Percentiles rank a stretch among this genome's conserved stretches.
phyloP scores from a whole-genome alignment of 2,888 invertebrate genomes.

The Erpobdella octoculata region DNA sequence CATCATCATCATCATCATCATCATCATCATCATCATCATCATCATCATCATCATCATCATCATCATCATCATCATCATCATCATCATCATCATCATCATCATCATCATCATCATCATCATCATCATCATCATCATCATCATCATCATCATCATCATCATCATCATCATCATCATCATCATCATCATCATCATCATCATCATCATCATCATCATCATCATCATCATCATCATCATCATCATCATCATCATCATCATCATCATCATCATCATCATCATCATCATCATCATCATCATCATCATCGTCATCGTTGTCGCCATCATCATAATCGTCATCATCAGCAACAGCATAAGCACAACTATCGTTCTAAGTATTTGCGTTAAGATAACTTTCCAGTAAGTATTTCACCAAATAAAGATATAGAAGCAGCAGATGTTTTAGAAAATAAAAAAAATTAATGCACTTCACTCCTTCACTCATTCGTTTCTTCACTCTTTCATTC shows the following conservation, averaged over 20 bases:
- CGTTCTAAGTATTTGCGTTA: no score
- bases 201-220: constrained; percentile 4
- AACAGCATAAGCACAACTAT: no score
- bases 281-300: constrained; percentile 25
- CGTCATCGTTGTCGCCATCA: no score
- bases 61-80: not conserved
- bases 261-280: constrained; percentile 26
- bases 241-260: constrained; percentile 18
- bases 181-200: constrained; percentile 14
- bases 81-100: constrained; percentile 23
- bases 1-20: constrained; percentile 27
- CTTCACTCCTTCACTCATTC: no score
- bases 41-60: constrained; percentile 14
- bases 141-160: constrained; percentile 15
- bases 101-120: constrained; percentile 26
- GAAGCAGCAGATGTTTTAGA: no score
- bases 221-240: no score
- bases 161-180: not conserved
- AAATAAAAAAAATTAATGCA: no score
- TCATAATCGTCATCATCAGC: no score
- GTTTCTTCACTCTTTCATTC: no score
- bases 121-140: constrained; percentile 25
- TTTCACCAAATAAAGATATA: no score
- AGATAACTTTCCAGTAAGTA: not conserved
- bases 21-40: constrained; percentile 24